Evolutionary conservation across 2,797 vertebrate species (phyloP).

Genomic region (Borostomias antarcticus): DNA sequence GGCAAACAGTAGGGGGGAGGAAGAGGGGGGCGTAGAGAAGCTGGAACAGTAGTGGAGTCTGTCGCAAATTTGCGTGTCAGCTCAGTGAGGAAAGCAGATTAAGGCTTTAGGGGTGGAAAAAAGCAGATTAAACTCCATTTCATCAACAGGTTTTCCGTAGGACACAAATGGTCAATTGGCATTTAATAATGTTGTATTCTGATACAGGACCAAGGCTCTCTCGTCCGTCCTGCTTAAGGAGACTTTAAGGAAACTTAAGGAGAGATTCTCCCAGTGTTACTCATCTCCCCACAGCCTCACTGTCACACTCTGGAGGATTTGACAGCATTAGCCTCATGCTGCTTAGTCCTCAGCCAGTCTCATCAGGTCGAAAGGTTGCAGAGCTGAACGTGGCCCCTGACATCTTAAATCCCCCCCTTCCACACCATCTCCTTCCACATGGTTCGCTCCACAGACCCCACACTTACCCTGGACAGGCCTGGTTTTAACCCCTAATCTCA

Average conservation of each 20-base stretch:
- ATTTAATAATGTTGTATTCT: background rate
- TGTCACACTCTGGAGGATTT: slow-evolving; percentile 66
- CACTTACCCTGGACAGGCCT: slow-evolving; percentile 17
- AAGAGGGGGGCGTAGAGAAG: background rate
- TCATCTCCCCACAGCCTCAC: slow-evolving; percentile 23
- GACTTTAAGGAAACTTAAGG: too few relatives aligned
- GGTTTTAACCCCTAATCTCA: slow-evolving; percentile 62
- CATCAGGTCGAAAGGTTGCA: slow-evolving; percentile 60
- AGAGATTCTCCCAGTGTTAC: background rate
- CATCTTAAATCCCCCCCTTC: slow-evolving; percentile 21
- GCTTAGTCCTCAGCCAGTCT: slow-evolving; percentile 57
- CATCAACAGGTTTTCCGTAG: background rate
- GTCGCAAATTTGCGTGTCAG: background rate
- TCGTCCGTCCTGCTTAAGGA: too few relatives aligned
- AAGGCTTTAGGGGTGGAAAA: background rate
- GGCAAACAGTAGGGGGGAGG: background rate
- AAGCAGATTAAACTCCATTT: background rate
- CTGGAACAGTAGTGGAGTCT: background rate
- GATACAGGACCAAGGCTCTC: background rate
- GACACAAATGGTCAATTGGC: background rate
- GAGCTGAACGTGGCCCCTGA: slow-evolving; percentile 38
- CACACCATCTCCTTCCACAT: slow-evolving; percentile 3
- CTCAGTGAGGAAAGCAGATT: background rate
- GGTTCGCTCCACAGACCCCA: slow-evolving; percentile 14
- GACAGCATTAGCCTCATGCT: slow-evolving; percentile 62